These are phyloP conservation scores for Sebastes reedi DNA, from an alignment of 2,797 vertebrate genomes.

Conservation along the genomic window DNA sequence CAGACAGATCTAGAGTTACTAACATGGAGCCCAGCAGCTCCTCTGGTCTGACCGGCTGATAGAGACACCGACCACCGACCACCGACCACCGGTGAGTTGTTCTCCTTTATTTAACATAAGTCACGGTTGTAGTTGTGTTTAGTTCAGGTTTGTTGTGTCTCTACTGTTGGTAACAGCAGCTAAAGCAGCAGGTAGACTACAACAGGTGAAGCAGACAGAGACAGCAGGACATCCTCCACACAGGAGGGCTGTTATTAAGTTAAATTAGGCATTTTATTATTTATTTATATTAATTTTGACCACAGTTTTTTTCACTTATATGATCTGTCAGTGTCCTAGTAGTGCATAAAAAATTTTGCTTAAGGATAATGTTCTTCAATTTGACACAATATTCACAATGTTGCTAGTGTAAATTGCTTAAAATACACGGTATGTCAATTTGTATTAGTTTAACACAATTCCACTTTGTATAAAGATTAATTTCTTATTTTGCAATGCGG, in stretches of 20 bases:
- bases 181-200: neutral
- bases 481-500: too few species aligned
- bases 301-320: too few species aligned
- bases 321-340: neutral
- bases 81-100: neutral
- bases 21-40: neutral
- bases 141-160: neutral
- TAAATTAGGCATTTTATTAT: neutral
- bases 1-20: conserved; percentile 62
- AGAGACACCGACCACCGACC: too few species aligned
- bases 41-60: too few species aligned
- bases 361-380: neutral
- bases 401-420: neutral
- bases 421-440: neutral
- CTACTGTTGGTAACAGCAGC: neutral
- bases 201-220: too few species aligned
- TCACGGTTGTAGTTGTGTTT: neutral
- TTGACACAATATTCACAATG: neutral
- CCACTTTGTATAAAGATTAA: too few species aligned
- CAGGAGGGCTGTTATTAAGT: too few species aligned
- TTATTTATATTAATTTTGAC: too few species aligned
- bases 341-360: rapidly evolving
- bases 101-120: neutral
- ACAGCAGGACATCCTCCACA: too few species aligned
- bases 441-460: too few species aligned